These are phyloP conservation scores for Erythrocercus mccallii DNA, from an alignment of 2,113 vertebrate genomes.

Conservation along the genomic window DNA sequence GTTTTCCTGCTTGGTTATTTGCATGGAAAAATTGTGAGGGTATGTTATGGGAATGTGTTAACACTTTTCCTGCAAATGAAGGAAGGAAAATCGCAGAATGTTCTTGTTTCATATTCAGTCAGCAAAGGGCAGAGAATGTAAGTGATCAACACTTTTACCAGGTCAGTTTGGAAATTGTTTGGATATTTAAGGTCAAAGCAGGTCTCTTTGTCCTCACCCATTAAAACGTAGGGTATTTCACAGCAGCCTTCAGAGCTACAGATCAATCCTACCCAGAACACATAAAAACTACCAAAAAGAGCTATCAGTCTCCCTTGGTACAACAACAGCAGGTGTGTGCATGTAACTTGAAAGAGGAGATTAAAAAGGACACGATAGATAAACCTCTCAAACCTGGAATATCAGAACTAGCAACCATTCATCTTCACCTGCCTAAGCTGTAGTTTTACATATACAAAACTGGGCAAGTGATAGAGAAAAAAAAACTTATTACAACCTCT, in stretches of 20 bases:
- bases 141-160: neutral
- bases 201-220: neutral
- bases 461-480: neutral
- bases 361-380: neutral
- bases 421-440: neutral
- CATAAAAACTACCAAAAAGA: neutral
- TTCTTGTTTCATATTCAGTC: neutral
- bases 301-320: neutral
- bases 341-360: neutral
- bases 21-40: accelerated
- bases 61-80: neutral
- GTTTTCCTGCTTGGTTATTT: neutral
- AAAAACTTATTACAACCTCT: neutral
- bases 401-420: neutral
- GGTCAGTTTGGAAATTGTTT: neutral
- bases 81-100: neutral
- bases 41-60: neutral
- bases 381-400: neutral
- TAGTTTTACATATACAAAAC: neutral
- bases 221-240: neutral
- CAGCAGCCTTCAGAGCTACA: neutral
- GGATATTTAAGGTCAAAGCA: neutral
- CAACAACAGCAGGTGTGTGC: neutral
- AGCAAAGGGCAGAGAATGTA: neutral
- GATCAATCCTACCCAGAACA: neutral